These are phyloP conservation scores for Lasiommata megera DNA, from an alignment of 2,888 invertebrate species.

Conservation along the genomic window DNA sequence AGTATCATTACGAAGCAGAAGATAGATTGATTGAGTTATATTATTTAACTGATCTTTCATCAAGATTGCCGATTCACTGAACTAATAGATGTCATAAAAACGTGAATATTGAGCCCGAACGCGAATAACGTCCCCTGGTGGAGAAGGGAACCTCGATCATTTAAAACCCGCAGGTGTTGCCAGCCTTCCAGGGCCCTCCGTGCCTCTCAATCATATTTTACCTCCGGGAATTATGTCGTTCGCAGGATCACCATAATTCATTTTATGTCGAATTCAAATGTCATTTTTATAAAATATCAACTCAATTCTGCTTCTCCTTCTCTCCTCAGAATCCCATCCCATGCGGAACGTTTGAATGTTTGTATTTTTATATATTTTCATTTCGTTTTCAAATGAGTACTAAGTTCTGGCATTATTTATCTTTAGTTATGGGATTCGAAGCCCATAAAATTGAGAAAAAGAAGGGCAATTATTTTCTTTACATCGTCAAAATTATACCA, in stretches of 20 bases:
- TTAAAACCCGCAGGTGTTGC: neutral
- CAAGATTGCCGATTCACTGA: neutral
- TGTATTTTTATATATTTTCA: too few species aligned
- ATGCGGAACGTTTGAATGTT: too few species aligned
- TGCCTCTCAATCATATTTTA: slow-evolving; percentile 14
- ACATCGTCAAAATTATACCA: too few species aligned
- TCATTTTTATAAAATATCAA: slow-evolving; percentile 4
- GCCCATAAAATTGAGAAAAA: too few species aligned
- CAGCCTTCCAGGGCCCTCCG: neutral
- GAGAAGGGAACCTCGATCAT: neutral
- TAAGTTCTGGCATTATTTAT: too few species aligned
- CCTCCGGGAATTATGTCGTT: slow-evolving; percentile 2
- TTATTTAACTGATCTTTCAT: neutral
- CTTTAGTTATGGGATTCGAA: too few species aligned
- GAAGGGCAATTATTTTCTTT: too few species aligned
- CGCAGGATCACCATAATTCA: slow-evolving; percentile 12
- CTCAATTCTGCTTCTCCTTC: neutral
- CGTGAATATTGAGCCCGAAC: neutral
- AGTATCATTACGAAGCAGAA: too few species aligned
- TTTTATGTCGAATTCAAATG: slow-evolving; percentile 4
- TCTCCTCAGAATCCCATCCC: too few species aligned
- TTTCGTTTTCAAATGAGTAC: too few species aligned
- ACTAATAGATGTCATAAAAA: neutral
- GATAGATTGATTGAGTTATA: too few species aligned
- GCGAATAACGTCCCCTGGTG: neutral